A percentile compares a stretch with the other conserved stretches of the same genome.
phyloP scores from a whole-genome alignment of 2,797 vertebrate genomes.

The Molossus alvarezi region DNA sequence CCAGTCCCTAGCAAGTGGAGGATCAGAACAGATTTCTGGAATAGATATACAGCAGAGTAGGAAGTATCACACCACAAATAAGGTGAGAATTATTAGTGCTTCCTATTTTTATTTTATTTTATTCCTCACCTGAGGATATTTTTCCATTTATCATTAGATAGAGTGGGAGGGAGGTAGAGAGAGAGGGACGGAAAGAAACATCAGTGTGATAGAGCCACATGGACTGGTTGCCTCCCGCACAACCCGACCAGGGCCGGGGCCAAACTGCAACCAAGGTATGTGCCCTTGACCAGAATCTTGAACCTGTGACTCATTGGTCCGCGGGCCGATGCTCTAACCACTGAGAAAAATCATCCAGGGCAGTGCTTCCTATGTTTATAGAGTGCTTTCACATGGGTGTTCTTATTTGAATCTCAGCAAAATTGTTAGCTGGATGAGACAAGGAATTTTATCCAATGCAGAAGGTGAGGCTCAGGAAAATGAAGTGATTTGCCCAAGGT shows the following conservation, averaged over 20 bases:
- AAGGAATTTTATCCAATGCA: slow-evolving; percentile 20
- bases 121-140: too few relatives aligned
- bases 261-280: too few relatives aligned
- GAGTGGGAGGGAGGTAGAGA: too few relatives aligned
- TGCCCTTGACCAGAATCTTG: too few relatives aligned
- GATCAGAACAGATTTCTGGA: slow-evolving; percentile 83
- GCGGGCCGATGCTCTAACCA: too few relatives aligned
- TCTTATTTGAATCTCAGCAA: slow-evolving; percentile 57
- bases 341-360: too few relatives aligned
- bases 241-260: too few relatives aligned
- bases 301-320: too few relatives aligned
- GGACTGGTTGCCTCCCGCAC: too few relatives aligned
- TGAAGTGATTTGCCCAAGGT: background rate
- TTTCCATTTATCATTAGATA: too few relatives aligned
- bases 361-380: slow-evolving; percentile 18
- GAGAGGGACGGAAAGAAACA: too few relatives aligned
- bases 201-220: too few relatives aligned
- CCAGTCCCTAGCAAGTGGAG: slow-evolving; percentile 71
- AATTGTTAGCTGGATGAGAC: slow-evolving; percentile 29
- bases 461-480: background rate
- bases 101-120: background rate
- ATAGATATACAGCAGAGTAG: slow-evolving; percentile 86
- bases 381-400: background rate
- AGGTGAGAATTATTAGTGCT: slow-evolving; percentile 90
- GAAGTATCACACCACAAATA: slow-evolving; percentile 89